Evolutionary conservation across 2,113 vertebrate species (phyloP), one percentile per base, ranked within the genome.

Genomic region (Hassar affinis): DNA sequence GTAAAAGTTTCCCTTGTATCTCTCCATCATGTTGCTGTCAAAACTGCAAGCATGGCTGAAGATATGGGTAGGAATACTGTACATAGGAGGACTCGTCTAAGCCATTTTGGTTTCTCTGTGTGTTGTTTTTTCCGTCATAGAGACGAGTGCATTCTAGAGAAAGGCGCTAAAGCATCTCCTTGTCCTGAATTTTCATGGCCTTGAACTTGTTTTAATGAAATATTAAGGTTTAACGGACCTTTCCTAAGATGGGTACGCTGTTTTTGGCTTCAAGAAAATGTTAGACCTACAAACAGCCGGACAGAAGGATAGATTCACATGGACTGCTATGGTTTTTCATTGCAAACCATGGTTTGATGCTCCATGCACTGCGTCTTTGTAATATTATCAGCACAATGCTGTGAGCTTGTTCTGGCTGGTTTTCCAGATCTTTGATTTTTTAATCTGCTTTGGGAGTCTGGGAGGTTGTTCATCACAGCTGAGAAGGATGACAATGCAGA

Each of bases 391-490:
- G 20, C 27, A 2, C 47, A 59, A 10, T 59, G 80, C 25, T 56
- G 66, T 83, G 49, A 69, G 33, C 62, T 72, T 47, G 64, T 59
- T 33, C 33, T 6, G 38, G 33, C 33, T 71, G 61, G 66, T 64
- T 80, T 86, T 77, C 57, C 74, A 77, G 47, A 79, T 52, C 71
- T 56, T 84, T 79, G 64, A 74, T 80, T 66, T 33, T 76, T 79
- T 84, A 72, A 83, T 88, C 84, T 86, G 64, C 78, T 78, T 86
- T 75, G 72, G 79, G 30, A 59, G 80, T 54, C 57, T 81, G 51
- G 27, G 79, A 47, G 74, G 82, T 88, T 61, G 51, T 84, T 86
- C 27, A 86, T 86, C 77, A 75, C 64, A 49, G 62, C 33, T 27
- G 78, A 83, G 47, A 45, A 80, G 84, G 47, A 51, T 69, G 68